Evolutionary conservation across 1,140 invertebrate species (phyloP).

Genomic region (Eupeodes corollae): DNA sequence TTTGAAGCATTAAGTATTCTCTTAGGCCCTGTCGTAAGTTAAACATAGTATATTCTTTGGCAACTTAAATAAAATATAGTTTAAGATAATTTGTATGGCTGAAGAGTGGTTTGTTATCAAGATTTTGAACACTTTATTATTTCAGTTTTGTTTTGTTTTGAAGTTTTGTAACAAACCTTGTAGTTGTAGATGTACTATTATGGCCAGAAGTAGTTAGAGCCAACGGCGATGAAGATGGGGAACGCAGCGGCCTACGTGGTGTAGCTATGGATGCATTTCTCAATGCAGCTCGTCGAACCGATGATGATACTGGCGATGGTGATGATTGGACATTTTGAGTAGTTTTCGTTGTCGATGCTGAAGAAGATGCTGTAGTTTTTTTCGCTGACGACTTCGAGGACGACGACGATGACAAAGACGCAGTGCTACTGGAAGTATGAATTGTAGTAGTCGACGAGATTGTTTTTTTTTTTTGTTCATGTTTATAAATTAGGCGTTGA

Average conservation of each 20-base stretch:
- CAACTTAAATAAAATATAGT: no score
- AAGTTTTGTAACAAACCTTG: constrained; percentile 31
- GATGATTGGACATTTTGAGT: constrained; percentile 14
- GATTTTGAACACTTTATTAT: no score
- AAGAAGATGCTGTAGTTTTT: background rate
- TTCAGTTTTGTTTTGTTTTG: no score
- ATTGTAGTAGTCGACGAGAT: background rate
- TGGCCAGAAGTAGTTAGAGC: constrained; percentile 20
- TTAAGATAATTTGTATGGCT: no score
- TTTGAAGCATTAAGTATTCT: no score
- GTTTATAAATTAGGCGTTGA: constrained; percentile 14
- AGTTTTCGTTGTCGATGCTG: constrained; percentile 9
- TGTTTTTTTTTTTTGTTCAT: constrained; percentile 4
- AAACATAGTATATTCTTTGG: no score
- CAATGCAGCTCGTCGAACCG: background rate
- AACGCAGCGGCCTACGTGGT: constrained; percentile 29
- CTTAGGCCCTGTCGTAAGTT: no score
- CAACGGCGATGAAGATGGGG: constrained; percentile 30
- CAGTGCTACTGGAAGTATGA: constrained; percentile 5
- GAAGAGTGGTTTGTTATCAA: no score
- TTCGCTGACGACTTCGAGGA: background rate
- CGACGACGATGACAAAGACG: constrained; percentile 1
- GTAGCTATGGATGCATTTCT: constrained; percentile 12
- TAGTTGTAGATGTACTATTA: constrained; percentile 18
- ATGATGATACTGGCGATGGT: constrained; percentile 10